A percentile compares a stretch with the other conserved stretches of the same genome.
These are phyloP conservation scores for Sinocyclocheilus rhinocerous DNA, from an alignment of 2,113 vertebrate genomes.

Conservation along the genomic window DNA sequence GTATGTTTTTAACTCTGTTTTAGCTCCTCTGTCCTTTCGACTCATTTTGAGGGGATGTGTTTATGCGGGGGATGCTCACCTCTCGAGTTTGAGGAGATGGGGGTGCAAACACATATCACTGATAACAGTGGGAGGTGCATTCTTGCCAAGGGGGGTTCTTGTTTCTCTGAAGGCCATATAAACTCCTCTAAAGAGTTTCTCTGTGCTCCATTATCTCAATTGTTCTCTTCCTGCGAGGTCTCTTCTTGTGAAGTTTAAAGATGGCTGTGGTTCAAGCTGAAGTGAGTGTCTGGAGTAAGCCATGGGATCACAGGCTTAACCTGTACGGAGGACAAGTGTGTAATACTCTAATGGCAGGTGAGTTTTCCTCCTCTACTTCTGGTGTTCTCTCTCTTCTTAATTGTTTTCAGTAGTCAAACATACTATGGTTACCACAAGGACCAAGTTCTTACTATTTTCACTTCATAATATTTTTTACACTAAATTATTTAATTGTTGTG, in stretches of 20 bases:
- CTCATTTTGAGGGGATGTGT: not conserved
- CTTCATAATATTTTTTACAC: not conserved
- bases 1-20: not conserved
- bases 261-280: constrained; percentile 66
- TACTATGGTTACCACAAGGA: not conserved
- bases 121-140: constrained; percentile 52
- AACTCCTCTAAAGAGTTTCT: not conserved
- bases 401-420: not conserved
- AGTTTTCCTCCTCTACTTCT: constrained; percentile 16
- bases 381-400: not conserved
- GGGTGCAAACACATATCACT: constrained; percentile 28
- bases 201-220: not conserved
- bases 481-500: not conserved
- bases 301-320: constrained; percentile 55
- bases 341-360: constrained; percentile 75
- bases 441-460: not conserved
- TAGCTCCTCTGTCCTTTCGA: too few species aligned
- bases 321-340: constrained; percentile 64
- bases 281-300: not conserved
- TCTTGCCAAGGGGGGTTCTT: constrained; percentile 24
- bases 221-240: constrained; percentile 35
- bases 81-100: not conserved
- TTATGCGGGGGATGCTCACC: constrained; percentile 19
- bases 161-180: constrained; percentile 49
- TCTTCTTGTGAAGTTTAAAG: constrained; percentile 29